Base-by-base conservation (phyloP, 2,888 invertebrate genomes). In the Synanthedon andrenaeformis region DNA sequence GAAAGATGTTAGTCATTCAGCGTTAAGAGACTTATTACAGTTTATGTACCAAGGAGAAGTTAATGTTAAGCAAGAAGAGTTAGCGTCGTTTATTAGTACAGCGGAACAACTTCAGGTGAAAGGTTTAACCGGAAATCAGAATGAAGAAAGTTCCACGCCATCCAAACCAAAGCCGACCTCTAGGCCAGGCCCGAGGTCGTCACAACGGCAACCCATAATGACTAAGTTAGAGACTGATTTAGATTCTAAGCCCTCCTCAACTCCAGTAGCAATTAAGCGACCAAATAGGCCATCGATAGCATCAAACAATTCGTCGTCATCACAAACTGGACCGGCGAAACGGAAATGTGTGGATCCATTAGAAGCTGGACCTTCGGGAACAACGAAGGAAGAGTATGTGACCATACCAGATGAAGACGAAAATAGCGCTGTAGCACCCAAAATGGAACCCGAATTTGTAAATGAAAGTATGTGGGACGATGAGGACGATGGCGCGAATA, bases 1-100 rank as follows among this genome's bases (percentile, higher is more conserved):
- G 78, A 92, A 92, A 81, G 92, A 92, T 79, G 92, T 92, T 65
- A 90, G 91, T 82, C 91, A 91, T 79, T 89, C 91, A 65, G 91
- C 91, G 68, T 83, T 92, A 70, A 90, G 91, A 81, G 91, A 91
- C 82, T 88, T 92, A 74, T 89, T 92, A 81, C 91, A 91, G 74
- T 92, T 92, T 82, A 92, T 92, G 91, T 92, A 92, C 71, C 91
- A 91, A 79, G 91, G 91, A 60, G 91, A 92, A 82, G 91, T 91
- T 69, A 91, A 92, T 88, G 91, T 92, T 69, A 91, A 91, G 78
- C 91, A 92, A 82, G 91, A 92, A 80, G 92, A 92, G 59, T 89
- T 92, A 79, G 91, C 91, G 67, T 90, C 91, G 66, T 91, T 92
- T 85, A 91, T 92, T 74, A 91, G 91, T 84, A 92, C 92, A 72